Conservation (phyloP, 2,113 vertebrate species). For the Megaceryle torquata region DNA sequence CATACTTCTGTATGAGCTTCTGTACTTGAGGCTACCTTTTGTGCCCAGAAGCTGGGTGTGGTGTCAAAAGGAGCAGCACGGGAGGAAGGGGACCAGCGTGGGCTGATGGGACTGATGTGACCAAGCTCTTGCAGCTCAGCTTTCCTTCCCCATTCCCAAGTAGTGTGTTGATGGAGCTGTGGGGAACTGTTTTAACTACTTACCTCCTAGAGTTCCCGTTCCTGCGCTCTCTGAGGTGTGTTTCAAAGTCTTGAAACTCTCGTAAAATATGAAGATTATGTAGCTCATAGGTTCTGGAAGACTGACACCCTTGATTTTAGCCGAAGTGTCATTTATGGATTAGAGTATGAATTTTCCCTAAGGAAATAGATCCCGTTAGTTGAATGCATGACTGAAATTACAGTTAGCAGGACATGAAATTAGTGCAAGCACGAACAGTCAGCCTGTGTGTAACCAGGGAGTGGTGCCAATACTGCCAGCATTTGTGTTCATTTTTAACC, state of each 20-base stretch:
- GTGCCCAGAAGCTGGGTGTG: not conserved
- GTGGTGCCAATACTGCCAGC: not conserved
- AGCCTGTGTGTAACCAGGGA: not conserved
- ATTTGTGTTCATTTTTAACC: not conserved
- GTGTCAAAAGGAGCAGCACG: not conserved
- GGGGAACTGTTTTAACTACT: not conserved
- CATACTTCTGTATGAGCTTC: not conserved
- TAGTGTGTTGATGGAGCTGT: not conserved
- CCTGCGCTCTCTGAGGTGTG: not conserved
- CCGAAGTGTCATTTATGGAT: not conserved
- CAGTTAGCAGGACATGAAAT: not conserved
- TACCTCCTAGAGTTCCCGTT: not conserved
- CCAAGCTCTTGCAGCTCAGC: not conserved
- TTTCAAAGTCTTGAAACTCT: not conserved
- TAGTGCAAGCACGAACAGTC: not conserved
- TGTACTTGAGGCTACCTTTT: not conserved
- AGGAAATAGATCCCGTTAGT: not conserved
- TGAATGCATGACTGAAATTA: not conserved
- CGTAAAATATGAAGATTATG: not conserved
- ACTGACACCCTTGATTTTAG: not conserved
- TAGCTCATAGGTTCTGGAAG: not conserved
- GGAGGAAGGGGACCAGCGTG: not conserved
- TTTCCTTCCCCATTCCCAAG: not conserved
- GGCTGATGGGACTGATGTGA: not conserved
- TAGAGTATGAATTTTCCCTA: not conserved